These are phyloP conservation scores for Manis pentadactyla DNA, from an alignment of 2,797 vertebrate genomes.

Conservation along the genomic window DNA sequence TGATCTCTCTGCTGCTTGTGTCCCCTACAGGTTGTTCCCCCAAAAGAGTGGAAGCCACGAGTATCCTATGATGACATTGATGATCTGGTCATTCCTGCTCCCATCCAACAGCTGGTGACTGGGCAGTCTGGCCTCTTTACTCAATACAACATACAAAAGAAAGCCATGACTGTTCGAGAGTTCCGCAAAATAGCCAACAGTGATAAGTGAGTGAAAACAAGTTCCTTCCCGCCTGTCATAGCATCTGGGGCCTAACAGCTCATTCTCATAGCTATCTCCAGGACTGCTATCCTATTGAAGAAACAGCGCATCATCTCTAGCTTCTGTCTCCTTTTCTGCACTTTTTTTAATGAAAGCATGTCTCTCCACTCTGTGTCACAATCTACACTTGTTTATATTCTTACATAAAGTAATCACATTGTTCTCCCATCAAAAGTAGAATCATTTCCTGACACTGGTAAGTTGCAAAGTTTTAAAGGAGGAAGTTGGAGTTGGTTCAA, in stretches of 20 bases:
- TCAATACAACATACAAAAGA: slow-evolving; percentile 99
- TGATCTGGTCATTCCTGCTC: slow-evolving; percentile 95
- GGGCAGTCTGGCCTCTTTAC: slow-evolving; percentile 99
- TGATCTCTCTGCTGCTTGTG: not conserved
- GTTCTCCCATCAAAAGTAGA: not conserved
- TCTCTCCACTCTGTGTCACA: not conserved
- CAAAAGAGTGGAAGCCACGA: slow-evolving; percentile 96
- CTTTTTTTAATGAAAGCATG: not conserved
- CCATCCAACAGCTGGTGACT: slow-evolving; percentile 98
- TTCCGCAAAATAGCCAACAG: slow-evolving; percentile 96
- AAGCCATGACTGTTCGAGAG: slow-evolving; percentile 96
- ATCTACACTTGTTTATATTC: not conserved
- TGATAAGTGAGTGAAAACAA: slow-evolving; percentile 91
- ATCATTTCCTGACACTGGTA: not conserved
- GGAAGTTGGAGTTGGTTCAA: not conserved
- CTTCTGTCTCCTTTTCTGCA: not conserved
- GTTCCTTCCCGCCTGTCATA: not conserved
- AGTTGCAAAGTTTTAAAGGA: not conserved
- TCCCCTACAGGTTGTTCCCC: slow-evolving; percentile 93
- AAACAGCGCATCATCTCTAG: not conserved
- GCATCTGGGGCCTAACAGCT: not conserved
- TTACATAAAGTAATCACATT: not conserved
- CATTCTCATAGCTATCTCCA: not conserved
- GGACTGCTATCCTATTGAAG: not conserved
- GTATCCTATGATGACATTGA: slow-evolving; percentile 95